Conservation (phyloP, 2,113 vertebrate genomes). For the Larimichthys polyactis region DNA sequence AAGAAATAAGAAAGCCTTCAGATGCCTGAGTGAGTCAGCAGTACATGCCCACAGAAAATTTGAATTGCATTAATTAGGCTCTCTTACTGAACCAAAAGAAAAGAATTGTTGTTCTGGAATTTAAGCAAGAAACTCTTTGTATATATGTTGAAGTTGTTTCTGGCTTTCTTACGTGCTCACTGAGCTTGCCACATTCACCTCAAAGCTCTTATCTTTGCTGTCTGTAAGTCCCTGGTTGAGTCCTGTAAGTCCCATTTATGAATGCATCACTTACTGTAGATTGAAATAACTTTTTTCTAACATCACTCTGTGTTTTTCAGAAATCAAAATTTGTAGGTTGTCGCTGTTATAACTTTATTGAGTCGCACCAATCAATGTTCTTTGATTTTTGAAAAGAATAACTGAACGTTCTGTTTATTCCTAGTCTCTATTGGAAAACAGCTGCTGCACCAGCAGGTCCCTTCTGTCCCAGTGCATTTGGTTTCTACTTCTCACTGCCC, state of each 20-base stretch:
- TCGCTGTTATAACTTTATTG: not conserved
- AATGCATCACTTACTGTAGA: not conserved
- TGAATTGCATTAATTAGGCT: slow-evolving; percentile 36
- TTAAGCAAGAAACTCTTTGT: not conserved
- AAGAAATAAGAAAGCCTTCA: slow-evolving; percentile 52
- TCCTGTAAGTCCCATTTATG: not conserved
- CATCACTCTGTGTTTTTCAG: not conserved
- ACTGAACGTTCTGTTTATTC: slow-evolving; percentile 19
- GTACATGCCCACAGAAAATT: slow-evolving; percentile 32
- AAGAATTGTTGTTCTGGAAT: not conserved
- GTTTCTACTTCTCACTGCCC: not conserved
- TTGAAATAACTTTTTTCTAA: not conserved
- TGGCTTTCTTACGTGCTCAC: too few relatives aligned
- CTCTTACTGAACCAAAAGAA: not conserved
- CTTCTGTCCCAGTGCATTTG: not conserved
- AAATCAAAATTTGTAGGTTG: not conserved
- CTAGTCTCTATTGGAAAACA: not conserved
- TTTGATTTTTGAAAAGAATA: slow-evolving; percentile 1
- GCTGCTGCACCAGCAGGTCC: slow-evolving; percentile 29
- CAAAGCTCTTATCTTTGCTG: not conserved
- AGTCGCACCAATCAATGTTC: not conserved
- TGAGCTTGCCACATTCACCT: not conserved
- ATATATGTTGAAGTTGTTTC: not conserved
- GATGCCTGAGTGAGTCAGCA: slow-evolving; percentile 63
- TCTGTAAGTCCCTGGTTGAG: slow-evolving; percentile 1